phyloP scores from a whole-genome alignment of 2,797 vertebrate genomes.

The Aselliscus stoliczkanus region DNA sequence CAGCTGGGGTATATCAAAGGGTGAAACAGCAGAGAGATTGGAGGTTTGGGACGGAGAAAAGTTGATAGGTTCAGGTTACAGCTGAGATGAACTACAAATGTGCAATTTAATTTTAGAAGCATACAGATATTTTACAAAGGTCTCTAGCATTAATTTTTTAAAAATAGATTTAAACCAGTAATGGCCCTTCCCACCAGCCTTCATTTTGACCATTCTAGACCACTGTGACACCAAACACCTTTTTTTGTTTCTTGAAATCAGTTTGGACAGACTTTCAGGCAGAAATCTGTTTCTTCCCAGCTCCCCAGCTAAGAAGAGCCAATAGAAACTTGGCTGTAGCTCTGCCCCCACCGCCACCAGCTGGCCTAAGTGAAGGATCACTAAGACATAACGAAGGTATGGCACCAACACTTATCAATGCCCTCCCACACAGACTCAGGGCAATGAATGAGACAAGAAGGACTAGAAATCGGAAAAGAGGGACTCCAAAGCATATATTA shows the following conservation, averaged over 20 bases:
- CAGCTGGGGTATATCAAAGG: constrained; percentile 53
- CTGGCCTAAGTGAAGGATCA: not conserved
- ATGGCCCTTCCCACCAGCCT: not conserved
- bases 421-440: not conserved
- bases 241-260: not conserved
- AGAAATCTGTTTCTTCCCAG: not conserved
- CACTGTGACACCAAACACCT: not conserved
- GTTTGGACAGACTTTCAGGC: not conserved
- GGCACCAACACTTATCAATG: not conserved
- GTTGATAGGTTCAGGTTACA: constrained; percentile 45
- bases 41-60: constrained; percentile 41
- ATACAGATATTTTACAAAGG: constrained; percentile 63
- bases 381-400: not conserved
- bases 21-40: constrained; percentile 31
- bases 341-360: fast-evolving
- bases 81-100: constrained; percentile 9
- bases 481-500: not conserved
- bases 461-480: not conserved
- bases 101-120: constrained; percentile 53
- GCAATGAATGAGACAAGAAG: too few relatives aligned
- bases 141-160: not conserved
- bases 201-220: not conserved
- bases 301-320: not conserved
- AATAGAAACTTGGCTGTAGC: not conserved
- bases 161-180: not conserved